Conservation (phyloP, 2,797 vertebrate species). For the Xiphophorus birchmanni region DNA sequence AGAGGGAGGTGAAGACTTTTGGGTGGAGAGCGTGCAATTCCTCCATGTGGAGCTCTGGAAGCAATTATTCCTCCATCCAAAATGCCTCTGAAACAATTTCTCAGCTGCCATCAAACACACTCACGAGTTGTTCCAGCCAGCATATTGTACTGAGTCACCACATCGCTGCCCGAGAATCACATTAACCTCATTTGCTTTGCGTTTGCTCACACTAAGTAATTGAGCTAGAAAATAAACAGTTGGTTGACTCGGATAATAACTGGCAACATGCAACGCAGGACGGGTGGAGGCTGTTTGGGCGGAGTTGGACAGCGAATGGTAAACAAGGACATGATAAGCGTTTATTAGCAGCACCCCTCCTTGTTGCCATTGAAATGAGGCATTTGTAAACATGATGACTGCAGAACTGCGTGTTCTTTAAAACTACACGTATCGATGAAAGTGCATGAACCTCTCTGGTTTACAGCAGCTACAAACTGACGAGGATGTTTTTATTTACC, state of each 20-base stretch:
- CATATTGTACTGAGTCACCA: conserved; percentile 61
- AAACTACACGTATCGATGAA: neutral
- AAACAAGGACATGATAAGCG: neutral
- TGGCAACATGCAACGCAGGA: conserved; percentile 21
- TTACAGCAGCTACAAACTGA: neutral
- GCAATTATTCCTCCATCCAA: conserved; percentile 75
- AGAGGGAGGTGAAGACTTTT: conserved; percentile 52
- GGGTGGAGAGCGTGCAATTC: conserved; percentile 70
- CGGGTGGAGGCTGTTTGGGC: conserved; percentile 25
- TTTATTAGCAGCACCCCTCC: conserved; percentile 11
- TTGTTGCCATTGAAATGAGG: neutral
- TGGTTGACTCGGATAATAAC: conserved; percentile 43
- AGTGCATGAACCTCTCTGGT: neutral
- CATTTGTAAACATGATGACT: neutral
- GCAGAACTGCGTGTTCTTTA: neutral
- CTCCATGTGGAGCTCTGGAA: conserved; percentile 79
- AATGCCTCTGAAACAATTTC: conserved; percentile 70
- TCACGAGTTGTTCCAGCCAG: conserved; percentile 46
- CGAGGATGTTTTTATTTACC: neutral
- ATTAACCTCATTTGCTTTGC: conserved; percentile 56
- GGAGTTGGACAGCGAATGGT: conserved; percentile 8
- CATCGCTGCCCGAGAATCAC: conserved; percentile 45
- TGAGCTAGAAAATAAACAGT: conserved; percentile 53
- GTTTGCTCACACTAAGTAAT: conserved; percentile 43
- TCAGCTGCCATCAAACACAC: conserved; percentile 52